phyloP scores from a whole-genome alignment of 2,888 invertebrate species.

The Hirtodrosophila alboralis region DNA sequence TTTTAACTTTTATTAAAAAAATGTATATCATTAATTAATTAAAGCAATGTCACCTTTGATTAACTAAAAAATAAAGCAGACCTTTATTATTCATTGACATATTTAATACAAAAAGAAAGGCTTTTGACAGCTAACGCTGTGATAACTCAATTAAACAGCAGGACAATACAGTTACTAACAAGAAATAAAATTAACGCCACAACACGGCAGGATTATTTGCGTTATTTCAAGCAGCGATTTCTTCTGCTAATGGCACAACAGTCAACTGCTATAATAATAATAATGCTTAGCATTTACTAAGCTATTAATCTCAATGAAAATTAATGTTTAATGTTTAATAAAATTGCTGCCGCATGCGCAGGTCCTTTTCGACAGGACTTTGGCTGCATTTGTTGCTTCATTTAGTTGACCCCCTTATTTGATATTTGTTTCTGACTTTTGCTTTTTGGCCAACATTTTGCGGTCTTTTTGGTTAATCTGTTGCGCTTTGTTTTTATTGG shows the following conservation, averaged over 20 bases:
- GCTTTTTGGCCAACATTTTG: slow-evolving; percentile 39
- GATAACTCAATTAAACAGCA: slow-evolving; percentile 23
- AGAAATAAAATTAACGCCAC: slow-evolving; percentile 52
- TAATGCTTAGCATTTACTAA: slow-evolving; percentile 77
- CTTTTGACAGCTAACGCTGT: not conserved
- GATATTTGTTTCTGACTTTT: slow-evolving; percentile 14
- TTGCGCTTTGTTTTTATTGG: slow-evolving; percentile 67
- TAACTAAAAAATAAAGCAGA: too few relatives aligned
- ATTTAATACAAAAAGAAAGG: too few relatives aligned
- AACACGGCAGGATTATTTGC: slow-evolving; percentile 45
- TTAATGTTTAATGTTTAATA: slow-evolving; percentile 71
- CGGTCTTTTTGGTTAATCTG: slow-evolving; percentile 59
- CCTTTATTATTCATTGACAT: too few relatives aligned
- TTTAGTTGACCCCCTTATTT: slow-evolving; percentile 26
- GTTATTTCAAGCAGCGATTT: slow-evolving; percentile 22
- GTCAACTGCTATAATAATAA: slow-evolving; percentile 65
- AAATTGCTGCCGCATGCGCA: slow-evolving; percentile 42
- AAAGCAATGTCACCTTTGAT: too few relatives aligned
- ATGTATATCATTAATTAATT: too few relatives aligned
- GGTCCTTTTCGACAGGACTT: slow-evolving; percentile 27
- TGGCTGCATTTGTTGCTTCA: slow-evolving; percentile 31
- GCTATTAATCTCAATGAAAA: slow-evolving; percentile 80
- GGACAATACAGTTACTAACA: slow-evolving; percentile 31
- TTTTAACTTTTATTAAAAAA: too few relatives aligned
- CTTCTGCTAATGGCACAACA: slow-evolving; percentile 19